phyloP scores from a whole-genome alignment of 1,140 invertebrate genomes.

The Anoplophora glabripennis region DNA sequence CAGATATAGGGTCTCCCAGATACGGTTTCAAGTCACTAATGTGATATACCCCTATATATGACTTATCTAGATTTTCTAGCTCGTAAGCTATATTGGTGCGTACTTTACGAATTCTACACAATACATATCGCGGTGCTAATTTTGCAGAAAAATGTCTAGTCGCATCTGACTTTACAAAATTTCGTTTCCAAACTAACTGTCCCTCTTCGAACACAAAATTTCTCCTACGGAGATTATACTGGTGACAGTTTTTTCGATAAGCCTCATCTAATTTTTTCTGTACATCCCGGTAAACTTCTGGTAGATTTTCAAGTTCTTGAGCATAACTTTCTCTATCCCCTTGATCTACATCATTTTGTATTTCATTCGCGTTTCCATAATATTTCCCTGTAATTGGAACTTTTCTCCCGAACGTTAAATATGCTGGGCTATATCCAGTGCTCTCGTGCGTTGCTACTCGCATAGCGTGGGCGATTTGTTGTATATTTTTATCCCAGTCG shows the following conservation, averaged over 20 bases:
- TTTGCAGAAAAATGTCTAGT: neutral
- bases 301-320: neutral
- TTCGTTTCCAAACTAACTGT: slow-evolving; percentile 3
- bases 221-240: slow-evolving; percentile 14
- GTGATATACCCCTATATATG: too few relatives aligned
- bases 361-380: neutral
- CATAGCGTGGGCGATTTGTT: too few relatives aligned
- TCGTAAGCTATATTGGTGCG: too few relatives aligned
- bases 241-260: neutral
- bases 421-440: slow-evolving; percentile 12
- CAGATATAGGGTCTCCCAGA: too few relatives aligned
- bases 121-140: neutral
- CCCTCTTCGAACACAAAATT: neutral
- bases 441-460: slow-evolving; percentile 17
- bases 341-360: neutral
- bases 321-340: neutral
- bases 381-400: too few relatives aligned
- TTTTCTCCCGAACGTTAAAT: slow-evolving; percentile 17
- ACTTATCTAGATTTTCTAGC: too few relatives aligned
- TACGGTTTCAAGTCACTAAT: too few relatives aligned
- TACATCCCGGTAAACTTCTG: neutral
- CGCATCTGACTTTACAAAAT: neutral
- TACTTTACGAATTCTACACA: slow-evolving; percentile 2
- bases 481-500: slow-evolving; percentile 25
- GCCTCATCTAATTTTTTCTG: neutral